Evolutionary conservation across 2,888 invertebrate genomes (phyloP).

Genomic region (Augiades crinisus): DNA sequence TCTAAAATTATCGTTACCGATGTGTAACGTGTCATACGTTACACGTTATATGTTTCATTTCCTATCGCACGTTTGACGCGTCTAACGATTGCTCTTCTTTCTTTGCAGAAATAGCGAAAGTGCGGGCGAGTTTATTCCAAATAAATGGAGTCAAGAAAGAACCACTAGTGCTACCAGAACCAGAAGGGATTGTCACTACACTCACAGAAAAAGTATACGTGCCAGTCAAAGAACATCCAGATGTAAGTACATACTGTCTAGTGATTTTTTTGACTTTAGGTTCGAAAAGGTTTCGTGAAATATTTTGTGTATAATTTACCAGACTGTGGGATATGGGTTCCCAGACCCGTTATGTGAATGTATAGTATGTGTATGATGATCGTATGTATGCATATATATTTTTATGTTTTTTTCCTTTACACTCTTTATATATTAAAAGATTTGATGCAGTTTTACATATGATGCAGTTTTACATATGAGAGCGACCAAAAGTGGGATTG

Average conservation of each 20-base stretch:
- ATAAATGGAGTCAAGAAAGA: constrained; percentile 98
- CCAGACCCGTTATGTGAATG: too few species aligned
- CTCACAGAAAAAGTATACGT: constrained; percentile 99
- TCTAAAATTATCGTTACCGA: constrained; percentile 52
- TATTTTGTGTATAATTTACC: too few species aligned
- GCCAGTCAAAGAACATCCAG: constrained; percentile 99
- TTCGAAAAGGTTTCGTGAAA: too few species aligned
- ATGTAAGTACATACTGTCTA: constrained; percentile 87
- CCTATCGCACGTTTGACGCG: constrained; percentile 44
- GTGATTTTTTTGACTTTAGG: background rate
- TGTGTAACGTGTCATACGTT: too few species aligned
- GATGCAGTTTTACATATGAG: too few species aligned
- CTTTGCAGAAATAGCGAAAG: constrained; percentile 98
- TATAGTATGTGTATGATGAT: too few species aligned
- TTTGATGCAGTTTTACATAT: too few species aligned
- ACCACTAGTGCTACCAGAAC: constrained; percentile 94
- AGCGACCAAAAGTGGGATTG: too few species aligned
- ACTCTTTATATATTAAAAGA: too few species aligned
- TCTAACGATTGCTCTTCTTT: constrained; percentile 46
- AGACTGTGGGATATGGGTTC: too few species aligned
- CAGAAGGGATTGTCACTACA: constrained; percentile 94
- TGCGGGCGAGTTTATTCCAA: constrained; percentile 98
- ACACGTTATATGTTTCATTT: constrained; percentile 54
- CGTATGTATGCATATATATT: too few species aligned
- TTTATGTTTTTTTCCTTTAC: too few species aligned